phyloP scores from a whole-genome alignment of 1,140 invertebrate genomes.

The Ridgeia piscesae region DNA sequence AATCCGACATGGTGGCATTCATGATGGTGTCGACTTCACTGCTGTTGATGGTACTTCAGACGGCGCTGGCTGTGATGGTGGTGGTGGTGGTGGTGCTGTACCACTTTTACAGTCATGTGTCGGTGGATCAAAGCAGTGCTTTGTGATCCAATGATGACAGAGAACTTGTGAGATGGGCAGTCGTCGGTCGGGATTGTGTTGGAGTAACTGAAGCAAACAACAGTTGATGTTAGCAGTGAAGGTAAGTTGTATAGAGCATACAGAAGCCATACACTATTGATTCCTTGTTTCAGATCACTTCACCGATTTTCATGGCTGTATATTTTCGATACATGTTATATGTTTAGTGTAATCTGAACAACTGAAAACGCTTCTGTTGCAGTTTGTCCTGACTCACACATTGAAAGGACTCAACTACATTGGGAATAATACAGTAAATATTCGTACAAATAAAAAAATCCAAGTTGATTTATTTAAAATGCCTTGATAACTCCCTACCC shows the following conservation, averaged over 20 bases:
- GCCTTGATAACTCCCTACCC: too few relatives aligned
- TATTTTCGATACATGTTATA: too few relatives aligned
- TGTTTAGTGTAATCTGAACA: too few relatives aligned
- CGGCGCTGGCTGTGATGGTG: neutral
- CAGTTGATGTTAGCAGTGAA: neutral
- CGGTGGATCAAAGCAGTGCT: neutral
- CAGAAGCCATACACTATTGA: neutral
- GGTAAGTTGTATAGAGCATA: neutral
- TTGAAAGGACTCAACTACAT: too few relatives aligned
- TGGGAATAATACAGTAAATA: too few relatives aligned
- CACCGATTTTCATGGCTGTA: too few relatives aligned
- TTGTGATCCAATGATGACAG: slow-evolving; percentile 74
- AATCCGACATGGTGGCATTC: neutral
- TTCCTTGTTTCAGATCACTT: too few relatives aligned
- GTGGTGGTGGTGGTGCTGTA: neutral
- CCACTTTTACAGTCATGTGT: neutral
- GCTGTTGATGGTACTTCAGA: neutral
- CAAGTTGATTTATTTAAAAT: too few relatives aligned
- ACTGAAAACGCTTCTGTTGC: too few relatives aligned
- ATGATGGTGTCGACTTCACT: neutral
- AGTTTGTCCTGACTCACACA: too few relatives aligned
- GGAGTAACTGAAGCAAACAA: slow-evolving; percentile 65
- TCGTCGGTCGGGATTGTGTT: slow-evolving; percentile 71
- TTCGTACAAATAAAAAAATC: too few relatives aligned
- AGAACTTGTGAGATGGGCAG: slow-evolving; percentile 71